phyloP scores from a whole-genome alignment of 2,888 invertebrate genomes.

The Apamea monoglypha region DNA sequence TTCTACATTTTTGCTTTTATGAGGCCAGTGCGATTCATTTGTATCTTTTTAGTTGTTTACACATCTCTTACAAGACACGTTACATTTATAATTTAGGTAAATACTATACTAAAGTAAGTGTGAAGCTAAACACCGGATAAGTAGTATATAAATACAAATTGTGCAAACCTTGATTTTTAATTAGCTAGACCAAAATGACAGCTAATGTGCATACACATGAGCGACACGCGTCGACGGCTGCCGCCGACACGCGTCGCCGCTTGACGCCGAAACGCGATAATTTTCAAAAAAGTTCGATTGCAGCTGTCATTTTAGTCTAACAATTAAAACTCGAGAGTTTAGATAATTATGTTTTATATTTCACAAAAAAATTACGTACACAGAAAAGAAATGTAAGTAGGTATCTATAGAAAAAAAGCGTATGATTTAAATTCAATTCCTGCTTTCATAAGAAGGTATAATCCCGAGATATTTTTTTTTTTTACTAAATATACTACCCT shows the following conservation, averaged over 20 bases:
- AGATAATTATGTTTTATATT: conserved; percentile 4
- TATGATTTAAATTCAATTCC: conserved; percentile 8
- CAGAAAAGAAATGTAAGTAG: neutral
- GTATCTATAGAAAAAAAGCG: neutral
- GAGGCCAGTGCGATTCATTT: conserved; percentile 10
- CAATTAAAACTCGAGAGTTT: neutral
- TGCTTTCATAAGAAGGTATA: neutral
- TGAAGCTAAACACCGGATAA: conserved; percentile 46
- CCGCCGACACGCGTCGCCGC: no score
- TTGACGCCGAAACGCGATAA: neutral
- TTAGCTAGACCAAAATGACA: neutral
- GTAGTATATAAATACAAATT: conserved; percentile 25
- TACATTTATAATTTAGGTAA: neutral
- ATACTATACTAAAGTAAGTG: conserved; percentile 33
- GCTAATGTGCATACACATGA: no score
- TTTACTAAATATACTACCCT: no score
- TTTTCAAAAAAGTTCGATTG: neutral
- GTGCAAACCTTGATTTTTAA: neutral
- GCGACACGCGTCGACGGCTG: no score
- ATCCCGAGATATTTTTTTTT: neutral
- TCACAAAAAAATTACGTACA: neutral
- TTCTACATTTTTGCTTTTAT: neutral
- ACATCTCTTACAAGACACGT: neutral
- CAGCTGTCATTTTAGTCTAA: neutral
- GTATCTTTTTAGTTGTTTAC: neutral